Evolutionary conservation across 2,113 vertebrate species (phyloP).

Genomic region (Corythornis cristatus): DNA sequence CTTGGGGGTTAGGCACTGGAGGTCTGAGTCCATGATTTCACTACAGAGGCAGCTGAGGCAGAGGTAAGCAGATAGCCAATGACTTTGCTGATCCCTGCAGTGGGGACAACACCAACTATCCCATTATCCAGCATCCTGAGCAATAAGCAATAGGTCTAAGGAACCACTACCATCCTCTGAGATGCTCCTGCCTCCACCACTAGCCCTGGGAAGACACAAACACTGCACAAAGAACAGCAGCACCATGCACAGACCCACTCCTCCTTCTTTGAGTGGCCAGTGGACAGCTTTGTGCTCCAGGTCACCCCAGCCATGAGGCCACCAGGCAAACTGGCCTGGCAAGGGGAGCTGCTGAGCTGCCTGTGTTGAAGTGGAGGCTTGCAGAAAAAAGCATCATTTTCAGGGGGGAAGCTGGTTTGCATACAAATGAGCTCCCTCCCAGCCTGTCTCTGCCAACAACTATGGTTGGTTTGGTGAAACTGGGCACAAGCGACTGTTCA

Average conservation of each 20-base stretch:
- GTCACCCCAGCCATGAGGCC: neutral
- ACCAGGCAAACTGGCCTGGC: neutral
- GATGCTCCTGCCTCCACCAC: neutral
- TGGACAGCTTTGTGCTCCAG: rapidly evolving
- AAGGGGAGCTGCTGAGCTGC: neutral
- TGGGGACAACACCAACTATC: rapidly evolving
- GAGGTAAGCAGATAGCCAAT: neutral
- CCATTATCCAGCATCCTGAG: neutral
- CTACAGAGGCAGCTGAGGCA: neutral
- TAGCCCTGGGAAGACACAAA: neutral
- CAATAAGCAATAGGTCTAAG: neutral
- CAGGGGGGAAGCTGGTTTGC: neutral
- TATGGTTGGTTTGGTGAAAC: rapidly evolving
- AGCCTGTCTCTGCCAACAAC: neutral
- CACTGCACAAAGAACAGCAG: rapidly evolving
- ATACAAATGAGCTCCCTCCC: rapidly evolving
- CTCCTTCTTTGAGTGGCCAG: neutral
- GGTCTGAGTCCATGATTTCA: neutral
- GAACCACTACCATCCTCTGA: neutral
- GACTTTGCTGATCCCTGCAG: neutral
- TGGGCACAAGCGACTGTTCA: neutral
- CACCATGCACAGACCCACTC: rapidly evolving
- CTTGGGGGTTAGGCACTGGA: too few relatives aligned
- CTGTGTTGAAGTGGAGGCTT: neutral
- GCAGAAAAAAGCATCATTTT: neutral